A percentile compares a stretch with the other conserved stretches of the same genome.
phyloP scores from a whole-genome alignment of 2,797 vertebrate genomes.

The Danio jaintianensis region DNA sequence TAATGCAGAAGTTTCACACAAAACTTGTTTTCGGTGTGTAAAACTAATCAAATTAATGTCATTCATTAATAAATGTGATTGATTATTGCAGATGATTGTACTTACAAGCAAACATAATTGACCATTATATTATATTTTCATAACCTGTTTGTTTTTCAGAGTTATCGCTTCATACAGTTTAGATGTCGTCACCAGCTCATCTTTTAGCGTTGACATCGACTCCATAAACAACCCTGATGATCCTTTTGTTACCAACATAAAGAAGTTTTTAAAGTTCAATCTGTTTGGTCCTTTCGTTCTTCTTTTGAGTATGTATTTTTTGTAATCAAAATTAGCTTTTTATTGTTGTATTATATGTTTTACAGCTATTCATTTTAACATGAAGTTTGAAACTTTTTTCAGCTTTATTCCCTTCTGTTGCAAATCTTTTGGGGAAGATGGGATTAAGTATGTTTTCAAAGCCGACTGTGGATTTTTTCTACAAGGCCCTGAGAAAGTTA shows the following conservation, averaged over 20 bases:
- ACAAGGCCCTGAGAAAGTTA: constrained; percentile 69
- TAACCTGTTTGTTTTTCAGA: constrained; percentile 70
- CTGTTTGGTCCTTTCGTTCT: constrained; percentile 61
- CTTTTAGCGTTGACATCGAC: constrained; percentile 83
- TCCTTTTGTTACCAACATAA: constrained; percentile 74
- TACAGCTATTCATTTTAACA: background rate
- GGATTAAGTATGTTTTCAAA: constrained; percentile 66
- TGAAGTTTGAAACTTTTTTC: background rate
- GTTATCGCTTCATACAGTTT: constrained; percentile 81
- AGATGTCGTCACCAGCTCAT: constrained; percentile 82
- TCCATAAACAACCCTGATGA: constrained; percentile 83
- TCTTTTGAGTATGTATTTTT: constrained; percentile 63
- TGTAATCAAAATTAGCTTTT: too few relatives aligned
- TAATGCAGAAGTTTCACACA: too few relatives aligned
- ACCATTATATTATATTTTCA: background rate
- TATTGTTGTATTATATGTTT: background rate
- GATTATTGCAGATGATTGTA: too few relatives aligned
- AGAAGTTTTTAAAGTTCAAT: constrained; percentile 76
- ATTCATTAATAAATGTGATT: background rate
- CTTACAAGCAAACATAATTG: background rate
- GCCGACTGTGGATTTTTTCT: constrained; percentile 71
- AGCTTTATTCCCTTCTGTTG: constrained; percentile 76
- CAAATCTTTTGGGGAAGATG: constrained; percentile 66
- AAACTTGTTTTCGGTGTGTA: too few relatives aligned
- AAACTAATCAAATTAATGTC: too few relatives aligned